Percentiles rank a stretch among this genome's conserved stretches.
These are phyloP conservation scores for Bolinopsis microptera DNA, from an alignment of 37 sponge, comb jelly and placozoan genomes.

Conservation along the genomic window DNA sequence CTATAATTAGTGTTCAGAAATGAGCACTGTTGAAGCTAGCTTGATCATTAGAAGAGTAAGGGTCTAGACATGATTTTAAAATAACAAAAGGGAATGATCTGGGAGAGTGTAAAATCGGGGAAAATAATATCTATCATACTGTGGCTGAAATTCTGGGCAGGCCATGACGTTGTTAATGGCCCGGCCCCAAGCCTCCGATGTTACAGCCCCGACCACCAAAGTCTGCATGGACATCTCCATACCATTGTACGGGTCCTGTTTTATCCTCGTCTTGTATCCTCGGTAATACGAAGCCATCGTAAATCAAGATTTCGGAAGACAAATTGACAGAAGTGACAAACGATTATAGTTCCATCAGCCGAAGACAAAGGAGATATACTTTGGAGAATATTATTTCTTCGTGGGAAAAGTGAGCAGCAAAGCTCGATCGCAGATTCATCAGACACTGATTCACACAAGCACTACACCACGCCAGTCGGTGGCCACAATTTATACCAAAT, in stretches of 20 bases:
- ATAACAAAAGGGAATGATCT: too few species aligned
- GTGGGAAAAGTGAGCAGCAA: neutral
- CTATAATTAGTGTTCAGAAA: too few species aligned
- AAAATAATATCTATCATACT: too few species aligned
- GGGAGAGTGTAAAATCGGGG: too few species aligned
- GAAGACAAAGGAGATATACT: neutral
- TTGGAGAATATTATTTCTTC: neutral
- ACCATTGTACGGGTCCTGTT: neutral
- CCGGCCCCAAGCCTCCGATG: neutral
- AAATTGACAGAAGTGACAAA: too few species aligned
- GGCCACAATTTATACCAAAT: neutral
- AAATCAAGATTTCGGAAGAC: too few species aligned
- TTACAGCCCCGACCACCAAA: neutral
- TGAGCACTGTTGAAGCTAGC: too few species aligned
- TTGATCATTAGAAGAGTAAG: too few species aligned
- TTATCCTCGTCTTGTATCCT: neutral
- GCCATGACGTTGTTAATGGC: neutral
- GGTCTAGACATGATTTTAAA: too few species aligned
- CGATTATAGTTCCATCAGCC: neutral
- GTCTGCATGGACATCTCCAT: neutral
- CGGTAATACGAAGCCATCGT: neutral
- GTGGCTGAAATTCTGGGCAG: neutral
- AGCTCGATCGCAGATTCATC: neutral
- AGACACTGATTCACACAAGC: neutral
- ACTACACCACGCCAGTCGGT: neutral